Percentiles rank a stretch among this genome's conserved stretches.
phyloP scores from a whole-genome alignment of 2,113 vertebrate genomes.

The Ptilorrhoa leucosticta region DNA sequence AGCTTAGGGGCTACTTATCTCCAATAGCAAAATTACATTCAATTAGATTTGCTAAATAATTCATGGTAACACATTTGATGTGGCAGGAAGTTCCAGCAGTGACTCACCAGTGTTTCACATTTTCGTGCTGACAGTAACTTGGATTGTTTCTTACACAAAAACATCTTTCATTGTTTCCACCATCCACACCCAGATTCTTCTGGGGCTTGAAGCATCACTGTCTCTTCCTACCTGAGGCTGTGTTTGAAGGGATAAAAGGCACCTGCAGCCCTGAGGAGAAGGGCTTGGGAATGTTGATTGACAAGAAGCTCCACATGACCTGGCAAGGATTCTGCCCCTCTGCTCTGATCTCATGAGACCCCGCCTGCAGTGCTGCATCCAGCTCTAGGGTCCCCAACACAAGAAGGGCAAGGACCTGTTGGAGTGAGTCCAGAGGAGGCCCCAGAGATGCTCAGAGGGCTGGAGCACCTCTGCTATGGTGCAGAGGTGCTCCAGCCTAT shows the following conservation, averaged over 20 bases:
- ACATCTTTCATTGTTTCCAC: background rate
- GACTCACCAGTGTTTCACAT: background rate
- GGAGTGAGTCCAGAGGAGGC: background rate
- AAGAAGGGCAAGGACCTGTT: background rate
- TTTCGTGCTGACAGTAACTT: background rate
- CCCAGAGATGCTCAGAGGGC: background rate
- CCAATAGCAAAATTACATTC: conserved; percentile 32
- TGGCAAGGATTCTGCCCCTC: background rate
- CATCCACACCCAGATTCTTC: background rate
- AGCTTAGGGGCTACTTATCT: conserved; percentile 16
- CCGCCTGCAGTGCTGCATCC: background rate
- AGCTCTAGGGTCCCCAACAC: background rate
- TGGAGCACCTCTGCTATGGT: background rate
- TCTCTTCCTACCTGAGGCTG: background rate
- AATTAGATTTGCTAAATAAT: conserved; percentile 56
- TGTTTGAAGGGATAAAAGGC: background rate
- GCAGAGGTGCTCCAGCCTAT: no score
- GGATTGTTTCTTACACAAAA: background rate
- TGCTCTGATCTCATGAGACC: background rate
- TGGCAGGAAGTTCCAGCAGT: background rate
- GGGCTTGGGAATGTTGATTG: background rate
- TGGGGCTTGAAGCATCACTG: background rate
- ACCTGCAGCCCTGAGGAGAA: background rate
- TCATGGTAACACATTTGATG: background rate
- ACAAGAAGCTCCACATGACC: background rate